Base-by-base conservation (phyloP, 2,888 invertebrate genomes). In the Plebejus anna region DNA sequence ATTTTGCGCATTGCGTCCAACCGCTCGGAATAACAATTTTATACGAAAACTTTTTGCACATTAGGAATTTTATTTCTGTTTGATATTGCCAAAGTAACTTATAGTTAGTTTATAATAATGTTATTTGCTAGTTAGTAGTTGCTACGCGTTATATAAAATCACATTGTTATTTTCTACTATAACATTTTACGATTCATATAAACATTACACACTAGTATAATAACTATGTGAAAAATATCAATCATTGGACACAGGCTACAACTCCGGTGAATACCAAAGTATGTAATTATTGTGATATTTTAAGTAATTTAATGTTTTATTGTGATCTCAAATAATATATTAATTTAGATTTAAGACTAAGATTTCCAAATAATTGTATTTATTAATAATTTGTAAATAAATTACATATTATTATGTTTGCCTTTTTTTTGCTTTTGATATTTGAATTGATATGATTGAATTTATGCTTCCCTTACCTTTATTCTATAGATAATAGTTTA, bases 301-400 rank as follows among this genome's bases (percentile, higher is more conserved):
- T 80, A 81, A 82, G 75, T 57, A 16, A n/a, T 77, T 77, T 80
- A 77, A 80, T 71, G 78, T 82, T 77, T 55, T 16, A 55, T 55
- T 81, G 85, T 87, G 88, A 88, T 88, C 88, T 88, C 88, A 87
- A 82, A 80, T 81, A 80, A n/a, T 70, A 16, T 42, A 11, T 70
- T 83, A 78, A 71, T 77, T 80, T 83, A 82, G 78, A 82, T 81
- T 80, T 79, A 80, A 80, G 75, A 78, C 71, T 42, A 42, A 7
- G 70, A 77, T 71, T 76, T 76, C 76, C 51, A 28, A 66, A 75
- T 55, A 47, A 70, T 75, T 70, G 42, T 72, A 36, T 75, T 55
- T 13, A 51, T 11, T 11, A 13, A 16, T 55, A 16, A 16, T 55
- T 47, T 71, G 47, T 73, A 59, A 77, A 70, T 73, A 59, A 77